A percentile compares a stretch with the other conserved stretches of the same genome.
Evolutionary conservation across 2,797 vertebrate genomes (phyloP).

Genomic region (Pachyuromys duprasi): DNA sequence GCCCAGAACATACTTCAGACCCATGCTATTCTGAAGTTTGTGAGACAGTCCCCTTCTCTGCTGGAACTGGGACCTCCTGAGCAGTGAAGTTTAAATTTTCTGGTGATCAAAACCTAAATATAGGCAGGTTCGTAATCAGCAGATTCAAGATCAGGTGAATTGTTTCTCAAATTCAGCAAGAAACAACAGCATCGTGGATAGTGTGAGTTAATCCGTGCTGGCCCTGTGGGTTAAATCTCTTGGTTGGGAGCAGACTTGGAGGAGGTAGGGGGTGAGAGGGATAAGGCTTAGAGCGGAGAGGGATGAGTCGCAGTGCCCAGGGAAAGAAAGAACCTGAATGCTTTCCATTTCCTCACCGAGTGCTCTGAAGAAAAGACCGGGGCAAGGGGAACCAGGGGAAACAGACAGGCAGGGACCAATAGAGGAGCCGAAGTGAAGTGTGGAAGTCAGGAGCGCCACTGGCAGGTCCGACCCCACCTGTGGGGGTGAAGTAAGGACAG

Average conservation of each 20-base stretch:
- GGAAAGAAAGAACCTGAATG: neutral
- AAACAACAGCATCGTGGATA: neutral
- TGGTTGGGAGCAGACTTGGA: neutral
- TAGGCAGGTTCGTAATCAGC: neutral
- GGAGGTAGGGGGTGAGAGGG: accelerated
- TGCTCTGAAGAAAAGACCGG: neutral
- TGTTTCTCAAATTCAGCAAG: neutral
- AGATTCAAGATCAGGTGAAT: neutral
- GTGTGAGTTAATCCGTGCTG: neutral
- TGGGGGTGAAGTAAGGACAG: neutral
- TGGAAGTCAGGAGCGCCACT: no score
- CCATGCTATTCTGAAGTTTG: neutral
- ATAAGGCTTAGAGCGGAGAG: neutral
- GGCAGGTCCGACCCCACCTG: neutral
- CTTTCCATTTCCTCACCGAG: neutral
- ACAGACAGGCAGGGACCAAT: neutral
- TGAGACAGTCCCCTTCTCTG: neutral
- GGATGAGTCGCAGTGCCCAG: neutral
- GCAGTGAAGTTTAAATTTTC: neutral
- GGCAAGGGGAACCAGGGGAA: neutral
- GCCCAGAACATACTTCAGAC: neutral
- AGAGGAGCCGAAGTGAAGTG: neutral
- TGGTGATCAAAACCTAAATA: neutral
- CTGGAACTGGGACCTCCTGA: neutral
- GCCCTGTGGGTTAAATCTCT: neutral